phyloP scores from a whole-genome alignment of 2,113 vertebrate species.

The Eleginops maclovinus region DNA sequence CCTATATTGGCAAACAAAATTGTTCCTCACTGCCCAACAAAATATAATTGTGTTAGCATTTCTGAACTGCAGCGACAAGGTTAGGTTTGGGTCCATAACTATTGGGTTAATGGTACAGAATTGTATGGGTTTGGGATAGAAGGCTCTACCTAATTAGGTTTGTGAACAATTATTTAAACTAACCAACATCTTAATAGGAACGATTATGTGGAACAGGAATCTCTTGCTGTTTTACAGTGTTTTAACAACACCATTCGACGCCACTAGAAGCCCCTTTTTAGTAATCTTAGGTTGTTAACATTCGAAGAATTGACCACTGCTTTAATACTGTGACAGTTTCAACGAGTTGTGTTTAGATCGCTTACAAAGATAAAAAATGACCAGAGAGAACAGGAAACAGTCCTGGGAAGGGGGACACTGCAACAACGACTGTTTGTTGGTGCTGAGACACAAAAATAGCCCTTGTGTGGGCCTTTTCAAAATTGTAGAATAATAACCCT shows the following conservation, averaged over 20 bases:
- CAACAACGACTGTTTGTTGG: constrained; percentile 13
- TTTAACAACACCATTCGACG: not conserved
- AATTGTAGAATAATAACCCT: constrained; percentile 71
- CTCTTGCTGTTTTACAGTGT: not conserved
- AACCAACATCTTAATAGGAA: not conserved
- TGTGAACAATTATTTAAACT: not conserved
- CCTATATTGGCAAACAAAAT: no score
- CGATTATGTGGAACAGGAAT: not conserved
- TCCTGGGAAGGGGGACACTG: constrained; percentile 35
- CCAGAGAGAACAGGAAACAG: constrained; percentile 10
- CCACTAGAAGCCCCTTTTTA: constrained; percentile 2
- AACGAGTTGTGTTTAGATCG: not conserved
- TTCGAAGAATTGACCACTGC: not conserved
- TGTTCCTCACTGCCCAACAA: not conserved
- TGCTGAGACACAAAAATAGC: constrained; percentile 68
- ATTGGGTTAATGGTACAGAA: not conserved
- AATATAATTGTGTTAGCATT: not conserved
- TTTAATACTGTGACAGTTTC: not conserved
- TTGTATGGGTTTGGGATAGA: not conserved
- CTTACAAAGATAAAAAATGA: constrained; percentile 11
- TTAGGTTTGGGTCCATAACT: not conserved
- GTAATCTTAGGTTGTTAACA: not conserved
- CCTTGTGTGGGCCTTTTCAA: constrained; percentile 56
- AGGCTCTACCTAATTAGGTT: not conserved
- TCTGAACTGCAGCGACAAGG: not conserved